phyloP scores from a whole-genome alignment of 2,888 invertebrate species.

The Patella ulyssiponensis region DNA sequence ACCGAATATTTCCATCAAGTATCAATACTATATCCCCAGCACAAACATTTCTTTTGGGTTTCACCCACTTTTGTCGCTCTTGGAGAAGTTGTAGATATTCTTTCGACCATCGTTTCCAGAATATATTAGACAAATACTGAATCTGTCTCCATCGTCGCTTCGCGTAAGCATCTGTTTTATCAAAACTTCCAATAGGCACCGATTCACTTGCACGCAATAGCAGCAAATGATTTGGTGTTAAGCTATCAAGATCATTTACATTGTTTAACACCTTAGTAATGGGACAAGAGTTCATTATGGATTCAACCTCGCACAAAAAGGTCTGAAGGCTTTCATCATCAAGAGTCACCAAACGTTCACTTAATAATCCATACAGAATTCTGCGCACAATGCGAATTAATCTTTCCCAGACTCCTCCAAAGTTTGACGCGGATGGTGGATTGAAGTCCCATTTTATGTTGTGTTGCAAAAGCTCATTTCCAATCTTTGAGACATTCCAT shows the following conservation, averaged over 20 bases:
- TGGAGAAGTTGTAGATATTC: no score
- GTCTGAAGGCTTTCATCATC: constrained; percentile 38
- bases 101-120: no score
- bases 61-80: no score
- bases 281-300: constrained; percentile 36
- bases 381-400: constrained; percentile 32
- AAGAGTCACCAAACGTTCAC: constrained; percentile 20
- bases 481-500: constrained; percentile 31
- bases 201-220: constrained; percentile 11
- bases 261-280: constrained; percentile 26
- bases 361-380: constrained; percentile 26
- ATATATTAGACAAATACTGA: no score
- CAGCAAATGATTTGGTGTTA: constrained; percentile 40
- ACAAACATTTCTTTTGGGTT: no score
- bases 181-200: constrained; percentile 34
- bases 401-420: no score
- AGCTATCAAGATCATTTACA: constrained; percentile 26
- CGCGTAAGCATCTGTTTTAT: constrained; percentile 31
- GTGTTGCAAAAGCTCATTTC: constrained; percentile 24
- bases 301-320: constrained; percentile 36
- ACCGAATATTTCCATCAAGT: no score
- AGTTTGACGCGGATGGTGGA: no score
- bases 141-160: no score
- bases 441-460: constrained; percentile 38
- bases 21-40: no score